These are phyloP conservation scores for Papilio aristodemus DNA, from an alignment of 1,140 invertebrate genomes.

Conservation along the genomic window DNA sequence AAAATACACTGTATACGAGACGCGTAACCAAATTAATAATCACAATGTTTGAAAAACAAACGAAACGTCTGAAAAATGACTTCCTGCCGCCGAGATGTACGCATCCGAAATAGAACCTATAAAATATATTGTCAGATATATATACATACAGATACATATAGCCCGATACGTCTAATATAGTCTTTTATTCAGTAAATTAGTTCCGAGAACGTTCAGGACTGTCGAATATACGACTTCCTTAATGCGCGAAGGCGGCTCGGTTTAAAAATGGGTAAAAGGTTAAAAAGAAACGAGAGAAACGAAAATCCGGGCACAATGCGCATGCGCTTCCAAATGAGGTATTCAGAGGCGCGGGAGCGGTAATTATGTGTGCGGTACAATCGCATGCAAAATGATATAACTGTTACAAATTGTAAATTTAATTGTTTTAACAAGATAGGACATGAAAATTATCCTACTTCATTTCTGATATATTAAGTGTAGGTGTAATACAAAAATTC, in stretches of 20 bases:
- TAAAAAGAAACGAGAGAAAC: constrained; percentile 49
- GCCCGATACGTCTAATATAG: constrained; percentile 57
- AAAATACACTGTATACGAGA: constrained; percentile 19
- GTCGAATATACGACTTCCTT: constrained; percentile 67
- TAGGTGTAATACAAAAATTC: too few relatives aligned
- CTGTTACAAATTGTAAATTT: too few relatives aligned
- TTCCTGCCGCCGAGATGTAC: constrained; percentile 52
- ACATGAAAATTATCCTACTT: too few relatives aligned
- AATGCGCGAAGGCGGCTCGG: constrained; percentile 41
- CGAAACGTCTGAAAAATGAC: constrained; percentile 63
- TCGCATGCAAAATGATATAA: not conserved
- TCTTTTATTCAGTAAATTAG: constrained; percentile 60
- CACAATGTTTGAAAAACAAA: constrained; percentile 38
- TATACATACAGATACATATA: constrained; percentile 34
- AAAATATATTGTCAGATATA: constrained; percentile 56
- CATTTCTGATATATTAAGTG: too few relatives aligned
- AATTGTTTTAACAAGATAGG: too few relatives aligned
- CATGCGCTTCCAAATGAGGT: constrained; percentile 53
- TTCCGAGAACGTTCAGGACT: constrained; percentile 57
- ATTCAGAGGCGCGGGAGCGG: constrained; percentile 45
- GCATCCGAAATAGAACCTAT: constrained; percentile 60
- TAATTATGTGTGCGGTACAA: constrained; percentile 46
- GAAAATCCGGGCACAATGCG: constrained; percentile 53
- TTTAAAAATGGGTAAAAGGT: constrained; percentile 60
- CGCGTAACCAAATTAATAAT: constrained; percentile 47